Conservation (phyloP, 2,113 vertebrate genomes). For the Mus spicilegus region DNA sequence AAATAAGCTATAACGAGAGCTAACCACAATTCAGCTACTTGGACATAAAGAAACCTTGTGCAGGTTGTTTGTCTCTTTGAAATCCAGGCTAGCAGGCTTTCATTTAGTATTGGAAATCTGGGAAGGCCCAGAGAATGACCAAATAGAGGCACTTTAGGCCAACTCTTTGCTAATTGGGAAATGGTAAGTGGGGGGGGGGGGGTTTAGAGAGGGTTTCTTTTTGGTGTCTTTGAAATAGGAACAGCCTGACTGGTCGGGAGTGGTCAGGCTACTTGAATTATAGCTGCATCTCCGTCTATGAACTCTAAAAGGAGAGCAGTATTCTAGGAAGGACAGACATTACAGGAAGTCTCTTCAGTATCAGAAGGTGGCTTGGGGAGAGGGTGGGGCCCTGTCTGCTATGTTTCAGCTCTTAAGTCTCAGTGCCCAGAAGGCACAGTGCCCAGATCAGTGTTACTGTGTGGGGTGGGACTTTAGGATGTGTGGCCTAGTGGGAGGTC, state of each 20-base stretch:
- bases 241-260: not conserved
- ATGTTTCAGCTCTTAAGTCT: not conserved
- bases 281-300: not conserved
- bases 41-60: not conserved
- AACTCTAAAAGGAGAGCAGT: constrained; percentile 11
- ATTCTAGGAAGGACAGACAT: not conserved
- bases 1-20: not conserved
- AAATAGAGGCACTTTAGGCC: not conserved
- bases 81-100: not conserved
- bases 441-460: not conserved
- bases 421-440: not conserved
- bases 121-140: not conserved
- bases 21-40: constrained; percentile 30
- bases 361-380: not conserved
- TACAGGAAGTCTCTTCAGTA: not conserved
- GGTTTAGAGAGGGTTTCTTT: not conserved
- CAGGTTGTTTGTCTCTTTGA: constrained; percentile 8
- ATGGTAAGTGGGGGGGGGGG: not conserved
- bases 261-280: not conserved
- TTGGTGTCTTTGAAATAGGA: not conserved
- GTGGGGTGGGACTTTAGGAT: too few relatives aligned
- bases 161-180: not conserved
- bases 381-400: not conserved
- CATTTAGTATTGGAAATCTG: not conserved
- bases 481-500: not conserved